phyloP scores from a whole-genome alignment of 2,888 invertebrate genomes.

The Lochmaea capreae region DNA sequence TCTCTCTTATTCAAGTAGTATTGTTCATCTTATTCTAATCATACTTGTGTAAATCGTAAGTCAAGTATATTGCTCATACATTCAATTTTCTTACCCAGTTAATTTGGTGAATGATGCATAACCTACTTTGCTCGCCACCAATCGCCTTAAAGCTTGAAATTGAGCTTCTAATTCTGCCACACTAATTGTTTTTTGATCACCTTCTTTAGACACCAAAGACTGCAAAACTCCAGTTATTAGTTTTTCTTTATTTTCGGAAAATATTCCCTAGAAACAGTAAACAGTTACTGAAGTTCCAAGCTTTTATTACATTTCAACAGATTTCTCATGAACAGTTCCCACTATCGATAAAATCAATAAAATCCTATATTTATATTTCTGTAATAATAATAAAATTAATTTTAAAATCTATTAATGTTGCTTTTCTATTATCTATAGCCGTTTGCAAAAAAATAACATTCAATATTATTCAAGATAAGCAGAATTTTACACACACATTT shows the following conservation, averaged over 20 bases:
- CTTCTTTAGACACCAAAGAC: slow-evolving; percentile 81
- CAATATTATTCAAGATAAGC: neutral
- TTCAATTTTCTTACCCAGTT: slow-evolving; percentile 73
- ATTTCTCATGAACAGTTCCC: no score
- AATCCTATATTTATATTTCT: neutral
- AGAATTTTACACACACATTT: neutral
- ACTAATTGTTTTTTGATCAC: slow-evolving; percentile 72
- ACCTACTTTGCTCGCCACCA: slow-evolving; percentile 98
- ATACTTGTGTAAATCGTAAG: no score
- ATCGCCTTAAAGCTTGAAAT: slow-evolving; percentile 91
- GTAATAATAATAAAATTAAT: neutral
- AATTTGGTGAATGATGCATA: slow-evolving; percentile 95
- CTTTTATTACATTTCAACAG: no score
- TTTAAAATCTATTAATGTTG: neutral
- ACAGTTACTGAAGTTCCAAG: neutral
- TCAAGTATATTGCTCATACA: neutral
- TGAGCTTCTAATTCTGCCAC: slow-evolving; percentile 90
- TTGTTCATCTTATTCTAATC: no score
- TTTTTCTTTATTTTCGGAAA: slow-evolving; percentile 98
- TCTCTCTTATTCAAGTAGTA: no score
- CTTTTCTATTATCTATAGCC: neutral
- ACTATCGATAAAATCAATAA: neutral
- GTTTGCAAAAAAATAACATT: neutral
- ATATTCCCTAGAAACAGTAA: slow-evolving; percentile 80
- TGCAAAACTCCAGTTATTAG: slow-evolving; percentile 91